Evolutionary conservation across 2,113 vertebrate genomes (phyloP).

Genomic region (Calyptomena viridis): DNA sequence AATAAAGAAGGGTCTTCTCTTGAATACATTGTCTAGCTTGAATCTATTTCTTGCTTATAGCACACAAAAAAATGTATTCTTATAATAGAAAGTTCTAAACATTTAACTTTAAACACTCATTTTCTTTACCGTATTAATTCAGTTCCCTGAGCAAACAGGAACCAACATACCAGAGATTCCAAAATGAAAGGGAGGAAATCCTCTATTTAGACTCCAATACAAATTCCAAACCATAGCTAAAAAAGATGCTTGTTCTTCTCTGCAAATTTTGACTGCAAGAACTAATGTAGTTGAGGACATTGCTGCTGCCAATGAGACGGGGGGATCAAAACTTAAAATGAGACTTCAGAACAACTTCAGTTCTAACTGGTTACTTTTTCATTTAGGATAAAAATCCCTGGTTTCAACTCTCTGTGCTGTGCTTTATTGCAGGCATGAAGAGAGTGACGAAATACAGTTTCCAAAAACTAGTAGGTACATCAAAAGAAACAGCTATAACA

Average conservation of each 20-base stretch:
- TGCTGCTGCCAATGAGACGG: not conserved
- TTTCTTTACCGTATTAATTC: conserved; percentile 50
- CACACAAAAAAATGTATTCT: not conserved
- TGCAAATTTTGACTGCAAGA: not conserved
- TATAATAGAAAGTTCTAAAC: not conserved
- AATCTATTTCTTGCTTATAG: not conserved
- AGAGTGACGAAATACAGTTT: not conserved
- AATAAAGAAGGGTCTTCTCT: not conserved
- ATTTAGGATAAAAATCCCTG: not conserved
- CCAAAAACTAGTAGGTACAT: not conserved
- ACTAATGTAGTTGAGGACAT: not conserved
- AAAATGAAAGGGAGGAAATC: conserved; percentile 64
- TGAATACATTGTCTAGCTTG: not conserved
- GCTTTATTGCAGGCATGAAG: not conserved
- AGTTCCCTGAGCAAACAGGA: conserved; percentile 39
- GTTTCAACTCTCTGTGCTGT: not conserved
- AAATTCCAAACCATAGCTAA: conserved; percentile 21
- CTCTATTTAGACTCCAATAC: conserved; percentile 59
- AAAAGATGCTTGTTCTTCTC: not conserved
- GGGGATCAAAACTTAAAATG: not conserved
- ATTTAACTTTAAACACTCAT: not conserved
- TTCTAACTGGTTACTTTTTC: not conserved
- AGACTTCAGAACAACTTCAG: not conserved
- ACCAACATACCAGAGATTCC: conserved; percentile 66
- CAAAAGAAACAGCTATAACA: not conserved